These are phyloP conservation scores for Sminthurinus signatus DNA, from an alignment of 1,140 invertebrate species.

Conservation along the genomic window DNA sequence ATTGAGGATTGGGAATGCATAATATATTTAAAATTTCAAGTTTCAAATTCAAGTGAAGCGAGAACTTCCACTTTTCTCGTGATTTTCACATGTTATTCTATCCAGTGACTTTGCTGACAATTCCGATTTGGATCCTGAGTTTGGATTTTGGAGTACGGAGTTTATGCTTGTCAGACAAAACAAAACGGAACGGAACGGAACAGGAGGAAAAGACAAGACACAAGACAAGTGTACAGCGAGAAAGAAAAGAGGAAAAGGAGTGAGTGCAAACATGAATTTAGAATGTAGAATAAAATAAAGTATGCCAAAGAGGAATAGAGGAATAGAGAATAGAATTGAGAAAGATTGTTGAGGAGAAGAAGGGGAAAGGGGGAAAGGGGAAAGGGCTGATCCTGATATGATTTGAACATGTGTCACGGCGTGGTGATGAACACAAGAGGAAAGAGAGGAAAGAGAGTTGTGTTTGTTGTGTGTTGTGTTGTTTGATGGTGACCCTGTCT, in stretches of 20 bases:
- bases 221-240: too few species aligned
- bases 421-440: neutral
- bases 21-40: too few species aligned
- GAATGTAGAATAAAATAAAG: too few species aligned
- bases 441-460: neutral
- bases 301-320: neutral
- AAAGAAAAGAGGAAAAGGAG: too few species aligned
- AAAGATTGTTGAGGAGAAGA: neutral
- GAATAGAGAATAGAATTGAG: too few species aligned
- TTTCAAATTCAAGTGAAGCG: too few species aligned
- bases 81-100: conserved; percentile 1
- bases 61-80: neutral
- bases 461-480: neutral
- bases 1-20: too few species aligned
- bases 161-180: too few species aligned
- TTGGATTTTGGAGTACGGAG: too few species aligned
- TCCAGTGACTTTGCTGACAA: neutral
- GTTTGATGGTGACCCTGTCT: conserved; percentile 10
- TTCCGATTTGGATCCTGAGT: neutral
- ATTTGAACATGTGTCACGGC: neutral
- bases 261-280: too few species aligned
- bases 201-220: too few species aligned
- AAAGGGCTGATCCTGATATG: neutral
- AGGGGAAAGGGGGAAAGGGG: neutral
- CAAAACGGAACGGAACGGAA: too few species aligned